Conservation (phyloP, 2,113 vertebrate species). For the Odocoileus virginianus region DNA sequence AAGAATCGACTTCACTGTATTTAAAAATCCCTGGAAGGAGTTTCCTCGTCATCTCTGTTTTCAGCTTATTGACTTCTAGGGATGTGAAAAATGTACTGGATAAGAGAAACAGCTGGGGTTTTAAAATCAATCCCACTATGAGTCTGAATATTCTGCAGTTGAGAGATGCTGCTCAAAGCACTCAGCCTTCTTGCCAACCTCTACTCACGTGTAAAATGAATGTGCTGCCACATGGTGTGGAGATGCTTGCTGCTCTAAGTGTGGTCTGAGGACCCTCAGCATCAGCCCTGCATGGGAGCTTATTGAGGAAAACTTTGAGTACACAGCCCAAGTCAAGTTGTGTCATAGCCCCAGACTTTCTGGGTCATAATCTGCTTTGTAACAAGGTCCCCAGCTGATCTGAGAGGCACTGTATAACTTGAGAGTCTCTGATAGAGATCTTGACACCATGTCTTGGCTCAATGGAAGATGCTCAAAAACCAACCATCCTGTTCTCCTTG, state of each 20-base stretch:
- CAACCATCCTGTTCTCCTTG: neutral
- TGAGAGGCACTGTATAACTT: neutral
- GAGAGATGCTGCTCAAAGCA: neutral
- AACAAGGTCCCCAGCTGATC: neutral
- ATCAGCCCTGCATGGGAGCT: neutral
- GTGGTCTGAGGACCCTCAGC: neutral
- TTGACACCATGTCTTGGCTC: neutral
- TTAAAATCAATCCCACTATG: neutral
- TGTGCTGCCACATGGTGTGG: neutral
- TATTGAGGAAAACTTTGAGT: neutral
- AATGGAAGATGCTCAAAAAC: neutral
- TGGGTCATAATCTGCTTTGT: neutral
- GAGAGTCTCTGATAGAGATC: neutral
- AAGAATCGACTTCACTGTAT: neutral
- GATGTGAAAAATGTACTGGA: neutral
- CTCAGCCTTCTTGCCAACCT: neutral
- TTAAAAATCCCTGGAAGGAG: neutral
- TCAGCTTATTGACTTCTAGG: neutral
- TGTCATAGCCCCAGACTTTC: neutral
- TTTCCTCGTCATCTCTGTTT: neutral
- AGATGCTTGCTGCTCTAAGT: neutral
- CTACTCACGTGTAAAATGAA: neutral
- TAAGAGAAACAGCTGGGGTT: neutral
- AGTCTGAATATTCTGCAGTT: neutral
- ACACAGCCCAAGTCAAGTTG: neutral